Evolutionary conservation across 2,113 vertebrate genomes (phyloP), one percentile per base, ranked within the genome.

Genomic region (Benitochromis conjunctus): DNA sequence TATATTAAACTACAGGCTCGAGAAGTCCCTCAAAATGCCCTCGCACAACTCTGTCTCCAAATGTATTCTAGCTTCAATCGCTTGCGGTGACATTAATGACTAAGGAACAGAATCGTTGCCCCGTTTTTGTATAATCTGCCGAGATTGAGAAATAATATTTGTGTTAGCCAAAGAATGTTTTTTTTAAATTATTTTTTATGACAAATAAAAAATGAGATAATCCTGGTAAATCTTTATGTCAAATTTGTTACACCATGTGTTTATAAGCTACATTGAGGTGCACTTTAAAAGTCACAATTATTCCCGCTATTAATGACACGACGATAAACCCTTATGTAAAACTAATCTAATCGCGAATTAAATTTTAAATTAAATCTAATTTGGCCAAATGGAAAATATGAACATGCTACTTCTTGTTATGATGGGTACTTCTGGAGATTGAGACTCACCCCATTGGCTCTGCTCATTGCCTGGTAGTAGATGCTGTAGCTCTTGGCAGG

Each of bases 401-500:
- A 57, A 62, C 58, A 21, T 51, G 13, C 41, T 14, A 18, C 5
- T 80, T 48, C 7, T 12, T 62, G 57, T 48, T 34, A 51, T 19
- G n/a, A 62, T 29, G n/a, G 38, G 21, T 3, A n/a, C 12, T 29
- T 79, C 41, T 79, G 10, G 14, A 34, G 24, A 41, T 21, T 6
- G 14, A 16, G 5, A 92, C 98, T 97, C 95, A 99, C 98, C 96
- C 98, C 98, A 21, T 98, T 98, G 87, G 98, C 97, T 95, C 97
- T 97, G 96, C 98, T 99, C 83, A 98, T 96, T 84, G 98, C 98
- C 95, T 99, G 98, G 94, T 98, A 99, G 93, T 98, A 99, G 92
- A 99, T 98, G 95, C 97, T 98, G 96, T 99, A 99, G 96, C 98
- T 99, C 94, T 99, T 99, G 91, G 98, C 91, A 0, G 98, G 98